Percentiles rank a stretch among this genome's conserved stretches.
phyloP scores from a whole-genome alignment of 2,113 vertebrate species.

The Labrus mixtus region DNA sequence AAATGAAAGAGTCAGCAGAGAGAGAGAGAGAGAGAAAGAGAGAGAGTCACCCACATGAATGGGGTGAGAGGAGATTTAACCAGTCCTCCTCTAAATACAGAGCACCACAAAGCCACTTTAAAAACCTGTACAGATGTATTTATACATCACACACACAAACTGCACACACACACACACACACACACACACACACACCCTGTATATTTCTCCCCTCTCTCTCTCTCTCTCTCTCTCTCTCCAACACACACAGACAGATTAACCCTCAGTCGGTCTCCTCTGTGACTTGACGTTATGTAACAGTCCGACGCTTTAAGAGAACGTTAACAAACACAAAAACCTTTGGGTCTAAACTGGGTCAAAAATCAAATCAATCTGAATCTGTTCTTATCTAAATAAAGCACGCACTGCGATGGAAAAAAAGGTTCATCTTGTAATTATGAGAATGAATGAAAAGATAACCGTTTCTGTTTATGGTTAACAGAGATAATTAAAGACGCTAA shows the following conservation, averaged over 20 bases:
- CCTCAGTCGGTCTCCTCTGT: constrained; percentile 1
- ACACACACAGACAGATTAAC: constrained; percentile 19
- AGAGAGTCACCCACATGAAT: constrained; percentile 77
- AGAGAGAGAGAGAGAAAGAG: constrained; percentile 28
- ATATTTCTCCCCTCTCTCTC: background rate
- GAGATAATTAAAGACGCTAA: constrained; percentile 74
- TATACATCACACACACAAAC: constrained; percentile 71
- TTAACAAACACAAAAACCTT: too few relatives aligned
- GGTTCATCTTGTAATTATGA: constrained; percentile 12
- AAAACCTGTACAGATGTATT: constrained; percentile 78
- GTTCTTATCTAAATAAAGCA: constrained; percentile 43
- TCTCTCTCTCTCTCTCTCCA: background rate
- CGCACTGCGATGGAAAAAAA: constrained; percentile 12
- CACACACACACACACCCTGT: constrained; percentile 61
- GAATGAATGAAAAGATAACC: constrained; percentile 35
- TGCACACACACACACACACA: constrained; percentile 62
- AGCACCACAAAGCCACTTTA: constrained; percentile 82
- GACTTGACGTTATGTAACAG: constrained; percentile 30
- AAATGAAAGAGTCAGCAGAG: constrained; percentile 55
- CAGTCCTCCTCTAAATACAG: constrained; percentile 79
- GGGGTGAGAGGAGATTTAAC: constrained; percentile 67
- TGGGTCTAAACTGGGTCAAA: background rate
- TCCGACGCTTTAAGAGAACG: background rate
- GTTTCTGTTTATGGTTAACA: constrained; percentile 52
- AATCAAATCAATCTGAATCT: constrained; percentile 3